Percentiles rank a stretch among this genome's conserved stretches.
Conservation (phyloP, 2,888 invertebrate genomes). For the Orthonevra nobilis region DNA sequence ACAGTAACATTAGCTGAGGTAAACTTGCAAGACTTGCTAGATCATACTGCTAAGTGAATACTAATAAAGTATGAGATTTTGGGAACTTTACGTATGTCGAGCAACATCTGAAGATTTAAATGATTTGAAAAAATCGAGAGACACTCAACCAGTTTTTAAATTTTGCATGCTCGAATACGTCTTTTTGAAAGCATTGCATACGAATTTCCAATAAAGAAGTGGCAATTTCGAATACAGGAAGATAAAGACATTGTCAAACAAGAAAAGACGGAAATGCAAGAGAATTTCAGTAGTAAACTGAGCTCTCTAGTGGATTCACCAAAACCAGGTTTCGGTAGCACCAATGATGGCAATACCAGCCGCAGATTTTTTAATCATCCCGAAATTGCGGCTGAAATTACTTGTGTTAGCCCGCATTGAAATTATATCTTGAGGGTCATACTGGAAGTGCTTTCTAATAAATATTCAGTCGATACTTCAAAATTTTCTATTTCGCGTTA, state of each 20-base stretch:
- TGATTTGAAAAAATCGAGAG: slow-evolving; percentile 72
- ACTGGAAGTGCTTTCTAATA: not conserved
- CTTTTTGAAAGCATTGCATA: slow-evolving; percentile 74
- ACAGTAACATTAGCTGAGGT: too few relatives aligned
- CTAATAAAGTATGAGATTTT: too few relatives aligned
- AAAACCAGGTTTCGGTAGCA: slow-evolving; percentile 74
- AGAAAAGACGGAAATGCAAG: slow-evolving; percentile 33
- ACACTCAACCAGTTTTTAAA: slow-evolving; percentile 3
- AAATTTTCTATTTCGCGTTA: slow-evolving; percentile 20
- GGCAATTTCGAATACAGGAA: slow-evolving; percentile 63
- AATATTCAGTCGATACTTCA: not conserved
- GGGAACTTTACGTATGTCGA: slow-evolving; percentile 57
- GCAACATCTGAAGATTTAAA: slow-evolving; percentile 51
- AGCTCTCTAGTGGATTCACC: slow-evolving; percentile 74
- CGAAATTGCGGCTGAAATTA: slow-evolving; percentile 73
- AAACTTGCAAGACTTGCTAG: slow-evolving; percentile 27
- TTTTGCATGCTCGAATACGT: slow-evolving; percentile 70
- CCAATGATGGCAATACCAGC: slow-evolving; percentile 74
- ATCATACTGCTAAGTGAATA: slow-evolving; percentile 36
- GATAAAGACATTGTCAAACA: too few relatives aligned
- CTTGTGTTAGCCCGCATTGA: slow-evolving; percentile 68
- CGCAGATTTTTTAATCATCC: slow-evolving; percentile 75
- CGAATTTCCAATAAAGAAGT: slow-evolving; percentile 67
- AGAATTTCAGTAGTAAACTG: slow-evolving; percentile 52
- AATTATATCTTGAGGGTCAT: slow-evolving; percentile 1